Percentiles rank a stretch among this genome's conserved stretches.
These are phyloP conservation scores for Auanema freiburgensis DNA, from an alignment of 2,888 invertebrate genomes.

Conservation along the genomic window DNA sequence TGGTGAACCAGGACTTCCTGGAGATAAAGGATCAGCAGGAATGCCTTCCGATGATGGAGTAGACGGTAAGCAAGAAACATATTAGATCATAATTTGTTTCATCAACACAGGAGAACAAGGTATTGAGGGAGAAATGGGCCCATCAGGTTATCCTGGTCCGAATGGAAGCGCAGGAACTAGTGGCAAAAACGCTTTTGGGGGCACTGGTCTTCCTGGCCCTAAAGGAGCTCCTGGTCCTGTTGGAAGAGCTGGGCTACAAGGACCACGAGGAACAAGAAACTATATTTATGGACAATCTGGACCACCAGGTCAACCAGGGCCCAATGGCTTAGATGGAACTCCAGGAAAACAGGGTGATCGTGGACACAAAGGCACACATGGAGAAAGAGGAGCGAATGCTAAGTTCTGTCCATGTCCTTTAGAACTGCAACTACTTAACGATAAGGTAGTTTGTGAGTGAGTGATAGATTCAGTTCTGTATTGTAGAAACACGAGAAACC, in stretches of 20 bases:
- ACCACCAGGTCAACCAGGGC: constrained; percentile 55
- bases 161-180: no score
- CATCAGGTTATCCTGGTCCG: background rate
- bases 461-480: no score
- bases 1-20: constrained; percentile 31
- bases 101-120: no score
- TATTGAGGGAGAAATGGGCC: background rate
- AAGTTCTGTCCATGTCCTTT: constrained; percentile 61
- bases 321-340: constrained; percentile 59
- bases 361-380: constrained; percentile 35
- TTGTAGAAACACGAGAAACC: no score
- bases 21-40: constrained; percentile 41
- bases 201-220: constrained; percentile 41
- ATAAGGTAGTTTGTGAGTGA: constrained; percentile 17
- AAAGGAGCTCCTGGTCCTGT: constrained; percentile 43
- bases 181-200: no score
- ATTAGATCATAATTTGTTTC: no score
- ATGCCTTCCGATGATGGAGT: constrained; percentile 41
- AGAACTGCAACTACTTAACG: constrained; percentile 42
- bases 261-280: constrained; percentile 48
- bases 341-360: constrained; percentile 51
- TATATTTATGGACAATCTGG: constrained; percentile 61
- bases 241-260: constrained; percentile 41
- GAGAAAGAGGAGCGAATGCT: constrained; percentile 59
- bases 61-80: constrained; percentile 36